Evolutionary conservation across 2,888 invertebrate genomes (phyloP).

Genomic region (Steinernema carpocapsae): DNA sequence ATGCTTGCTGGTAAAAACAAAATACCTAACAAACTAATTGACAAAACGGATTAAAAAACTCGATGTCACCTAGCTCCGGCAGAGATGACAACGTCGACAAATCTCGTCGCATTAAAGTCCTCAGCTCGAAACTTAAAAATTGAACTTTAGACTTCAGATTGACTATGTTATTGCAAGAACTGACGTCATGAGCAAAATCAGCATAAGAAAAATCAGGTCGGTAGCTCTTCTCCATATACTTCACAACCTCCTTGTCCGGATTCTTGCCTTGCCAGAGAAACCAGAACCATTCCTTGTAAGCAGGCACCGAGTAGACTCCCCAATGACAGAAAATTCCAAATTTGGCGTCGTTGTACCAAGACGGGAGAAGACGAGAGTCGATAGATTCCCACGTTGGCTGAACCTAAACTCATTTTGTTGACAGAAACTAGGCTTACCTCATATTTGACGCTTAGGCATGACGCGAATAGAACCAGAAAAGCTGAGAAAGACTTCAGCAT

Average conservation of each 20-base stretch:
- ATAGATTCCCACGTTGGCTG: slow-evolving; percentile 70
- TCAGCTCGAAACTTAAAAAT: slow-evolving; percentile 80
- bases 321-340: slow-evolving; percentile 72
- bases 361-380: slow-evolving; percentile 69
- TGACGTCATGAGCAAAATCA: slow-evolving; percentile 78
- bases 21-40: no score
- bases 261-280: slow-evolving; percentile 36
- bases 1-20: slow-evolving; percentile 72
- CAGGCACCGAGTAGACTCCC: slow-evolving; percentile 71
- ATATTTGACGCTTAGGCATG: slow-evolving; percentile 39
- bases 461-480: no score
- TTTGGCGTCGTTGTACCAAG: slow-evolving; percentile 71
- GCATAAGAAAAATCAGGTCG: slow-evolving; percentile 86
- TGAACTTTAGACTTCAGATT: no score
- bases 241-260: slow-evolving; percentile 52
- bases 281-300: slow-evolving; percentile 45
- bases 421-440: slow-evolving; percentile 45
- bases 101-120: slow-evolving; percentile 82
- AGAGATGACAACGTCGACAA: slow-evolving; percentile 82
- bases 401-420: no score
- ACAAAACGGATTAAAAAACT: no score
- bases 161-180: no score
- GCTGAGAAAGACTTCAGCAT: no score
- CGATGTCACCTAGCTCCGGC: slow-evolving; percentile 86
- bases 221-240: slow-evolving; percentile 83